Base-by-base conservation (phyloP, 2,797 vertebrate genomes). In the Zenarchopterus dispar region DNA sequence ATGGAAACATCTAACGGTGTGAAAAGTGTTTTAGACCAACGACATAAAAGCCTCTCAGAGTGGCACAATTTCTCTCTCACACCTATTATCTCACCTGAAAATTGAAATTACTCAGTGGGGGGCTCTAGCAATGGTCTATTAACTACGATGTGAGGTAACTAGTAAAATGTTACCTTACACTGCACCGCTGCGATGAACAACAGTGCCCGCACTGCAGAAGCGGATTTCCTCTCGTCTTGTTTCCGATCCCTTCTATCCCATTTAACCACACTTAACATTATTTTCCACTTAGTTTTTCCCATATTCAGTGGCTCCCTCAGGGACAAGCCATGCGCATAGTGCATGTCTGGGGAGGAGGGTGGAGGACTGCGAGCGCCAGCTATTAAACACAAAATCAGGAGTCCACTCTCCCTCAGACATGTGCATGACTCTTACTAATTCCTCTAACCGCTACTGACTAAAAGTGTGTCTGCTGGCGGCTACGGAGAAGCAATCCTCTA, bases 201-300 rank as follows among this genome's bases (percentile, higher is more conserved):
- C 56, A 7, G 45, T 18, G 56, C 62, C 54, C 44, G 0, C 16
- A 9, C 54, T 49, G 56, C 72, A 3, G 31, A 71, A 77, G 69
- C 67, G 36, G 50, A 73, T 78, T 79, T 64, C 47, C 56, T 62
- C 68, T 69, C 61, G 53, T 43, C 66, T 59, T 56, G 17, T 70
- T 80, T 59, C 36, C 57, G 49, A 50, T 66, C 43, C 55, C 22
- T 61, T 77, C 63, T 53, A 79, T 84, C 70, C 74, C 66, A 74
- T 86, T 88, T 84, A 85, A 81, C 74, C 84, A 88, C 77, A 80
- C 70, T 84, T 80, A 84, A 88, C 77, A 86, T 74, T 75, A 57
- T 85, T 89, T 84, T 84, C 81, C 80, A 86, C 78, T 86, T 71
- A 84, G 73, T 56, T 66, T 65, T 73, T 51, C 72, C 70, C 81